Evolutionary conservation across 2,888 invertebrate species (phyloP).

Genomic region (Drosophila acutilabella): DNA sequence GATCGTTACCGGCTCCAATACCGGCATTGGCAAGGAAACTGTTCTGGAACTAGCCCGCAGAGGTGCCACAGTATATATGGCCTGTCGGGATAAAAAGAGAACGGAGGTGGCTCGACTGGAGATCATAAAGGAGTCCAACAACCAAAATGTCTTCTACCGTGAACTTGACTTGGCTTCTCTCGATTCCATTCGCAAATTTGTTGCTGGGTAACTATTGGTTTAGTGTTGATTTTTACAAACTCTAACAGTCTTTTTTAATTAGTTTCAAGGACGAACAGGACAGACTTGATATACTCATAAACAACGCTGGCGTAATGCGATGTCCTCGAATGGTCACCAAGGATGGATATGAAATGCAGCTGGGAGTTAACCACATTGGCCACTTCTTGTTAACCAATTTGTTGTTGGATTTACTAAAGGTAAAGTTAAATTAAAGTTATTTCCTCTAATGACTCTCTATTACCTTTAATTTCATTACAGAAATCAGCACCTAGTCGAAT

Average conservation of each 20-base stretch:
- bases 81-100: conserved; percentile 91
- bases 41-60: conserved; percentile 89
- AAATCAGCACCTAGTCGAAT: conserved; percentile 87
- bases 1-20: conserved; percentile 93
- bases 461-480: conserved; percentile 43
- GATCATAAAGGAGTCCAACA: conserved; percentile 90
- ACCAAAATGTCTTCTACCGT: conserved; percentile 89
- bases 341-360: conserved; percentile 89
- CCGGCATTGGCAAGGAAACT: conserved; percentile 92
- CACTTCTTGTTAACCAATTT: conserved; percentile 88
- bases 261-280: conserved; percentile 84
- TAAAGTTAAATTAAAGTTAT: neutral
- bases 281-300: conserved; percentile 88
- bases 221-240: neutral
- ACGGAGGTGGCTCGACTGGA: conserved; percentile 90
- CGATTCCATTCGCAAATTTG: conserved; percentile 87
- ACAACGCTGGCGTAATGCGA: conserved; percentile 91
- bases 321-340: conserved; percentile 87
- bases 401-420: conserved; percentile 87
- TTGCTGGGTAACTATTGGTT: conserved; percentile 70
- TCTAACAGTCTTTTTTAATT: neutral
- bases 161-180: conserved; percentile 86
- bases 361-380: conserved; percentile 89
- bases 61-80: conserved; percentile 93
- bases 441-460: neutral